These are phyloP conservation scores for Megaleporinus macrocephalus DNA, from an alignment of 2,113 vertebrate species.

Conservation along the genomic window DNA sequence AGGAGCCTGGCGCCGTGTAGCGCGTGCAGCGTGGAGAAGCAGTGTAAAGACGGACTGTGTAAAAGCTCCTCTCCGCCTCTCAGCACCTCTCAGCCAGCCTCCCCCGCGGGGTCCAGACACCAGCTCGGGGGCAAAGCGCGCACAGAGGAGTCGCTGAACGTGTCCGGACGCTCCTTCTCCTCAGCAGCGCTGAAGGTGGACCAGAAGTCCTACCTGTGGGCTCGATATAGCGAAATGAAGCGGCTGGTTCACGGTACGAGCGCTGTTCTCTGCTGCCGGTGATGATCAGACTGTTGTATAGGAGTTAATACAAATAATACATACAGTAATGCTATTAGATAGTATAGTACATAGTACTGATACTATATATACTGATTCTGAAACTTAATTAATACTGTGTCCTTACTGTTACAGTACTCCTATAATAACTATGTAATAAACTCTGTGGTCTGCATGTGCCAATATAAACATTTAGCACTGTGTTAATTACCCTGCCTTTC, in stretches of 20 bases:
- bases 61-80: neutral
- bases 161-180: conserved; percentile 65
- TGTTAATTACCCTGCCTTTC: no score
- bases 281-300: no score
- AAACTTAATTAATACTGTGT: no score
- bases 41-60: conserved; percentile 27
- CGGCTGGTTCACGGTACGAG: conserved; percentile 80
- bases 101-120: conserved; percentile 9
- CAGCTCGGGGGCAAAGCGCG: conserved; percentile 55
- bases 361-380: no score
- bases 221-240: conserved; percentile 79
- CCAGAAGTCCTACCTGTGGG: conserved; percentile 74
- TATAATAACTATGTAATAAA: no score
- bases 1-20: neutral
- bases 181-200: conserved; percentile 66
- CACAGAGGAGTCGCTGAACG: conserved; percentile 51
- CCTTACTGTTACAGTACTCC: no score
- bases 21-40: neutral
- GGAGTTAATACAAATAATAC: no score
- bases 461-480: no score
- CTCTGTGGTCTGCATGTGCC: no score
- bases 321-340: no score
- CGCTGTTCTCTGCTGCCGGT: no score
- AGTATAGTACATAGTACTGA: no score
- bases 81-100: conserved; percentile 21